Base-by-base conservation (phyloP, 2,797 vertebrate species). In the Sebastes vulpes region DNA sequence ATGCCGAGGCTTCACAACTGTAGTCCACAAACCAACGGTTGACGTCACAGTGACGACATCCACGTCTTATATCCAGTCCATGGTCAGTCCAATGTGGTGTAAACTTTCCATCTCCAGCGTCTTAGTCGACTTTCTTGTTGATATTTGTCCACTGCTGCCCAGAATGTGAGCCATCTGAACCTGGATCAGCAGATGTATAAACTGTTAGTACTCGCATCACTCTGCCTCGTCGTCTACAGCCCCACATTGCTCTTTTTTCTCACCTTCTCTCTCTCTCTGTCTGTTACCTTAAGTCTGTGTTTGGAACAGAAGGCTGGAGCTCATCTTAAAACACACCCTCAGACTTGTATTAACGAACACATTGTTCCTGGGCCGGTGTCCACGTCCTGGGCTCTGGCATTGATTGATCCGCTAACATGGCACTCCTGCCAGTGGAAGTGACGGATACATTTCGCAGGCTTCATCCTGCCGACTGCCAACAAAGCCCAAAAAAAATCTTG, bases 331-430 rank as follows among this genome's bases (percentile, higher is more conserved):
- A 63, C 67, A 56, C 59, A 18, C 18, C 42, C 21, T 69, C 75
- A 73, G 58, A 75, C 69, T 77, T 54, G 59, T 80, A 25, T 83
- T 84, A 76, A 87, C 38, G 65, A 83, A 81, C 86, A 87, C 82
- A 84, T 72, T 81, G 75, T 85, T 91, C 70, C 84, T 54, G 75
- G 79, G 82, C 58, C 14, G 18, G 70, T 71, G 72, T 85, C 77
- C 82, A 69, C 38, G 12, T 87, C 72, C 75, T 60, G 72, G 50
- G 50, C 72, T 80, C 74, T 65, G 83, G 65, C 69, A 74, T 35
- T 94, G 93, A 95, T 90, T 88, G 90, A 94, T 93, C 72, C n/a
- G 31, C 71, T 54, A 77, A 73, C 87, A 69, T 72, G 85, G 79
- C 68, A 73, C 56, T 65, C 64, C 77, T 84, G 87, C 74, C 79